Evolutionary conservation across 2,113 vertebrate genomes (phyloP).

Genomic region (Phoxinus phoxinus): DNA sequence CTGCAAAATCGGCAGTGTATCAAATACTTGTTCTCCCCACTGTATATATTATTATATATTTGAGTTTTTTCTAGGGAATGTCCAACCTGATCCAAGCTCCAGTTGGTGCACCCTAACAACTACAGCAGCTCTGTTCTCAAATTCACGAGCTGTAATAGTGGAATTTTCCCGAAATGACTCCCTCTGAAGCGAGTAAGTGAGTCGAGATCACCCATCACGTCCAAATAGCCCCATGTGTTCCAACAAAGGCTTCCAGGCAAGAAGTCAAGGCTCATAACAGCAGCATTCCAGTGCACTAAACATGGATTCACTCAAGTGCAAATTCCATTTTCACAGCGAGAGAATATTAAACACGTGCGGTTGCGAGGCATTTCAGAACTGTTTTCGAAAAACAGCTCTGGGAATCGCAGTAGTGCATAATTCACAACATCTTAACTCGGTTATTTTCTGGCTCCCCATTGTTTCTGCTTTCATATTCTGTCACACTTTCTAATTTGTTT

Average conservation of each 20-base stretch:
- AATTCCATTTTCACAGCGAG: constrained; percentile 28
- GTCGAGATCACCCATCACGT: constrained; percentile 32
- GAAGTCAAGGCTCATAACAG: constrained; percentile 20
- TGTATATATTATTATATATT: too few relatives aligned
- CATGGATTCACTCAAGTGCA: constrained; percentile 37
- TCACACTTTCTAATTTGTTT: not conserved
- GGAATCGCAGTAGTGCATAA: constrained; percentile 9
- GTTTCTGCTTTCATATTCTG: constrained; percentile 2
- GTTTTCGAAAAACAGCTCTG: constrained; percentile 20
- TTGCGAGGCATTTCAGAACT: not conserved
- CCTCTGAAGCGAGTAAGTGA: constrained; percentile 40
- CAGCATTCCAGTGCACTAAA: constrained; percentile 31
- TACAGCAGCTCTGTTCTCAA: not conserved
- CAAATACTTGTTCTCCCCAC: too few relatives aligned
- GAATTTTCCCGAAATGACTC: constrained; percentile 5
- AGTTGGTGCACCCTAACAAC: not conserved
- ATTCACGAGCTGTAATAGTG: constrained; percentile 21
- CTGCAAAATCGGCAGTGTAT: too few relatives aligned
- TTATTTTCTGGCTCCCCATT: not conserved
- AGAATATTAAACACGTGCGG: constrained; percentile 43
- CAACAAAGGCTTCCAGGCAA: constrained; percentile 42
- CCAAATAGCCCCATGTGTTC: constrained; percentile 39
- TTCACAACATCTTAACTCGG: constrained; percentile 19
- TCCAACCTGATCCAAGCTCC: not conserved
- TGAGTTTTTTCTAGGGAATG: not conserved